Evolutionary conservation across 2,797 vertebrate genomes (phyloP).

Genomic region (Sebastes dallii): DNA sequence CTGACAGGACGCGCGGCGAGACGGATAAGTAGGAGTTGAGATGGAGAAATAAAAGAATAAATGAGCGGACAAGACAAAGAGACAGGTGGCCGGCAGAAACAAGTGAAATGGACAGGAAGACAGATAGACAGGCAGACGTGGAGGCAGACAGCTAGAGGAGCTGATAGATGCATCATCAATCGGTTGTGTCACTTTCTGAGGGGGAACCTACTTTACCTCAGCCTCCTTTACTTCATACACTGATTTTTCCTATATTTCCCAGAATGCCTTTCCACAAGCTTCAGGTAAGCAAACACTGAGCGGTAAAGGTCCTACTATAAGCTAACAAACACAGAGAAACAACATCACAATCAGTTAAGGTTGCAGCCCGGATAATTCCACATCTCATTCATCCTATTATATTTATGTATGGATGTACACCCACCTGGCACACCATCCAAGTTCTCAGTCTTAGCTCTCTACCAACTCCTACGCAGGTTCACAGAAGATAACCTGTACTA

Average conservation of each 20-base stretch:
- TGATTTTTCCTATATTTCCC: neutral
- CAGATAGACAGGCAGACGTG: neutral
- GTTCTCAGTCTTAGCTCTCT: rapidly evolving
- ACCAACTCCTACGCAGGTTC: neutral
- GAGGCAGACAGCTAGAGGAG: neutral
- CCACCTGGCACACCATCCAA: neutral
- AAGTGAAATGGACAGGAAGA: neutral
- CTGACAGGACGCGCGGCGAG: neutral
- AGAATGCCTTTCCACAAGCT: neutral
- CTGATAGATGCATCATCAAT: neutral
- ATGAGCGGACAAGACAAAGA: neutral
- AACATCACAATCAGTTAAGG: neutral
- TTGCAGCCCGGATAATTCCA: neutral
- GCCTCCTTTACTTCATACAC: neutral
- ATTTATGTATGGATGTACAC: neutral
- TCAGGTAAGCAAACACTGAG: neutral
- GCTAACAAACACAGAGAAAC: neutral
- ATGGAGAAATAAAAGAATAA: neutral
- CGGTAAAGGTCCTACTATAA: neutral
- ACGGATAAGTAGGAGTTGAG: neutral
- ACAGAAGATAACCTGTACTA: neutral
- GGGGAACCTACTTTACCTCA: neutral
- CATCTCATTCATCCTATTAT: neutral
- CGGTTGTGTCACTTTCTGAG: neutral
- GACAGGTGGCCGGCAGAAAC: neutral